Conservation (phyloP, 2,797 vertebrate genomes). For the Clarias laeviceps region DNA sequence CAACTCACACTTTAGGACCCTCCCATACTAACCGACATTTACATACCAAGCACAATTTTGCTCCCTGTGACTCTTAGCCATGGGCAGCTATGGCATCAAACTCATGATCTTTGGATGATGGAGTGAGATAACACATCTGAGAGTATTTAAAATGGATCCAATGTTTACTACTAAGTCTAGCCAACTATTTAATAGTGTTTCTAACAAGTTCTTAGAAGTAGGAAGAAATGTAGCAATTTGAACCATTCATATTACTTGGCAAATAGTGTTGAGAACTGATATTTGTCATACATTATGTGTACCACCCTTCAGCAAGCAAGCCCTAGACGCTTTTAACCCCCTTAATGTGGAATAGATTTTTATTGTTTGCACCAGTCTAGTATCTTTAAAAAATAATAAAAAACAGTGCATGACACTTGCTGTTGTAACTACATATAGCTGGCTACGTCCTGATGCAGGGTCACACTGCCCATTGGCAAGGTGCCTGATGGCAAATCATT, state of each 20-base stretch:
- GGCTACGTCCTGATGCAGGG: slow-evolving; percentile 24
- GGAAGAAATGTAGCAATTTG: neutral
- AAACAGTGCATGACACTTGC: neutral
- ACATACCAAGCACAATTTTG: too few species aligned
- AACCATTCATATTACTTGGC: neutral
- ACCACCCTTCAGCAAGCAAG: neutral
- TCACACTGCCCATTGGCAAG: slow-evolving; percentile 12
- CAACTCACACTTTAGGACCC: too few species aligned
- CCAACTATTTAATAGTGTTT: neutral
- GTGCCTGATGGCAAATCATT: slow-evolving; percentile 25
- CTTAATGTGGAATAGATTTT: neutral
- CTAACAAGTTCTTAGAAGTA: neutral
- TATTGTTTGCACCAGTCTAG: neutral
- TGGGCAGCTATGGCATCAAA: too few species aligned
- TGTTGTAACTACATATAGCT: slow-evolving; percentile 13
- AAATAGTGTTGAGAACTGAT: neutral
- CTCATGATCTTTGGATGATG: too few species aligned
- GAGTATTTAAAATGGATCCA: neutral
- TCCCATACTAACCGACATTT: too few species aligned
- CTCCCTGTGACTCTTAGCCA: too few species aligned
- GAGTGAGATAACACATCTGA: neutral
- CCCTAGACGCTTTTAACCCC: neutral
- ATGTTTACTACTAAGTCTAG: neutral
- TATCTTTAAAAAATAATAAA: neutral
- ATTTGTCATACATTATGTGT: neutral